These are phyloP conservation scores for Cassiopea xamachana DNA, from an alignment of 30 jellyfish, hydroid and myxozoan species.

Conservation along the genomic window DNA sequence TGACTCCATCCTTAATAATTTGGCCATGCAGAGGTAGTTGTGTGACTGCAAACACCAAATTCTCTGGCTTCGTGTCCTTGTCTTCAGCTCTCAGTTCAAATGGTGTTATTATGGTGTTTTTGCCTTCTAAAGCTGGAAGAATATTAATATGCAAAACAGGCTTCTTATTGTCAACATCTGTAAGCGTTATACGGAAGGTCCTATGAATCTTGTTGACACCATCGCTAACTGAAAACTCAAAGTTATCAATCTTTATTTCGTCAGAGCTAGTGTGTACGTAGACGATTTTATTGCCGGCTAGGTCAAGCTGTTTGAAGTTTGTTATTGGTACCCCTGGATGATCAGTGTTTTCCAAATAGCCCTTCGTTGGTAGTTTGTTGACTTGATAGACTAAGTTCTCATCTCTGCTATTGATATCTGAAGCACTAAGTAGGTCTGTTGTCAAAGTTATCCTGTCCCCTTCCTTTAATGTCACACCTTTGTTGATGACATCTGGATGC, in stretches of 20 bases:
- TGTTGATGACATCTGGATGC: conserved; percentile 89
- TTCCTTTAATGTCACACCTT: conserved; percentile 86
- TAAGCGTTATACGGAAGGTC: conserved; percentile 85
- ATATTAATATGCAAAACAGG: conserved; percentile 70
- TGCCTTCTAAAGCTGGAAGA: conserved; percentile 83
- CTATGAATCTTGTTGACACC: conserved; percentile 91
- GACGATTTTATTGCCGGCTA: conserved; percentile 91
- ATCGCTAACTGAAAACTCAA: conserved; percentile 96
- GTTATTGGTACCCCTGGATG: conserved; percentile 92
- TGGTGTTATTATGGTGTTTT: conserved; percentile 83
- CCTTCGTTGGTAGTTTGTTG: conserved; percentile 91
- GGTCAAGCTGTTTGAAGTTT: conserved; percentile 85
- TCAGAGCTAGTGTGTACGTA: conserved; percentile 92
- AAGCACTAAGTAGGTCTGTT: conserved; percentile 96
- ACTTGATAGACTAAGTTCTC: conserved; percentile 75
- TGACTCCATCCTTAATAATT: conserved; percentile 58
- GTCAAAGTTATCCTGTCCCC: conserved; percentile 85
- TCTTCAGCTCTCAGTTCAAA: conserved; percentile 90
- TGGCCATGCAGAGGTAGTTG: conserved; percentile 89
- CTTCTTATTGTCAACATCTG: conserved; percentile 81
- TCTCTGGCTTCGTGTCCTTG: conserved; percentile 78
- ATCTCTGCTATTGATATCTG: conserved; percentile 94
- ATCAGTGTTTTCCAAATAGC: conserved; percentile 83
- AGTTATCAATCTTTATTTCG: conserved; percentile 87
- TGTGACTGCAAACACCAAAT: conserved; percentile 62